Conservation (phyloP, 2,888 invertebrate species). For the Cabera pusaria region DNA sequence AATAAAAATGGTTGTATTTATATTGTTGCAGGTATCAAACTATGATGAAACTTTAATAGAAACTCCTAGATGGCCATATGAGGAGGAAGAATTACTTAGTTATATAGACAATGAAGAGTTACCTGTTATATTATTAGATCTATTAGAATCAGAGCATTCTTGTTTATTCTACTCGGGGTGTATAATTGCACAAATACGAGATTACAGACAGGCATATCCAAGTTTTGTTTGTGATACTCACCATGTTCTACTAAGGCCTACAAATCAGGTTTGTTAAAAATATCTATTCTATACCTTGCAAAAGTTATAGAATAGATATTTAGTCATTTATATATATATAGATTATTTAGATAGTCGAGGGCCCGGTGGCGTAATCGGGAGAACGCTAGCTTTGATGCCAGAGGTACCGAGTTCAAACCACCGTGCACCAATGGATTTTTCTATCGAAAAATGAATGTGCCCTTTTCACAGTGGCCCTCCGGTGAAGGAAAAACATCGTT, state of each 20-base stretch:
- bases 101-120: conserved; percentile 96
- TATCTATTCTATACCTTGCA: no score
- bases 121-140: conserved; percentile 92
- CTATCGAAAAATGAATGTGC: no score
- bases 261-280: conserved; percentile 94
- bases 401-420: no score
- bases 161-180: conserved; percentile 96
- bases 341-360: no score
- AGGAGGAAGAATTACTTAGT: conserved; percentile 93
- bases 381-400: no score
- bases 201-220: conserved; percentile 92
- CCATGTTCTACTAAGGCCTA: conserved; percentile 94
- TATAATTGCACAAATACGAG: conserved; percentile 95
- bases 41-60: conserved; percentile 88
- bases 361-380: no score
- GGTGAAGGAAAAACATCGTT: no score
- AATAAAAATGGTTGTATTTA: no score
- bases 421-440: no score
- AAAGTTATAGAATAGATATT: no score
- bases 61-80: conserved; percentile 93
- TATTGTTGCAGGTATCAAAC: conserved; percentile 54
- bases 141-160: conserved; percentile 92
- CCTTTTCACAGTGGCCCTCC: no score
- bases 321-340: no score
- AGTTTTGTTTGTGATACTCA: conserved; percentile 91